A percentile compares a stretch with the other conserved stretches of the same genome.
Evolutionary conservation across 2,113 vertebrate genomes (phyloP).

Genomic region (Bubalus kerabau): DNA sequence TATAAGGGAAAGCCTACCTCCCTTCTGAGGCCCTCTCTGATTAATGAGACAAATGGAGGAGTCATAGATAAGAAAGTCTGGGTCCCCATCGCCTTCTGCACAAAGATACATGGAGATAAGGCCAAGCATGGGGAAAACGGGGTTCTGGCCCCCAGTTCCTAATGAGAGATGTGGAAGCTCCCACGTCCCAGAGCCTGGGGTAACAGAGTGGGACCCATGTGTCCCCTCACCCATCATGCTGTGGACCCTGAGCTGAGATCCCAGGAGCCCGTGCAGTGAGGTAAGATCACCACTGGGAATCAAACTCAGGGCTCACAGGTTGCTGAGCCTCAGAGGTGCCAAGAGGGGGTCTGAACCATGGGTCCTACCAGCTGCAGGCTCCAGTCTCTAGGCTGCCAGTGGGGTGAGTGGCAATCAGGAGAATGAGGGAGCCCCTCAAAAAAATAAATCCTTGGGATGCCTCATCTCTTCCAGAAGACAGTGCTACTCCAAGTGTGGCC

Average conservation of each 20-base stretch:
- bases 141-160: not conserved
- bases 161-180: no score
- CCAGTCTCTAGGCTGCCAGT: not conserved
- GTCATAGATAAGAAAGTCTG: no score
- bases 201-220: not conserved
- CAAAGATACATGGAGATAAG: not conserved
- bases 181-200: not conserved
- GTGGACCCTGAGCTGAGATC: not conserved
- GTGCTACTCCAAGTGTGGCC: not conserved
- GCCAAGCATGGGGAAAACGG: fast-evolving
- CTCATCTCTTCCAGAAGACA: not conserved
- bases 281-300: not conserved
- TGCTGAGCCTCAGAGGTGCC: not conserved
- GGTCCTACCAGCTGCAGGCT: not conserved
- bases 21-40: not conserved
- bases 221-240: fast-evolving
- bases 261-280: fast-evolving
- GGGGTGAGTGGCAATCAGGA: not conserved
- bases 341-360: not conserved
- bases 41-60: no score
- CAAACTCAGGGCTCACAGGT: not conserved
- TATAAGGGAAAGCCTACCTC: fast-evolving
- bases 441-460: not conserved
- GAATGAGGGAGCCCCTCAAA: not conserved
- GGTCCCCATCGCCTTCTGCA: not conserved